Evolutionary conservation across 1,140 invertebrate genomes (phyloP), one percentile per base, ranked within the genome.

Genomic region (Galendromus occidentalis): DNA sequence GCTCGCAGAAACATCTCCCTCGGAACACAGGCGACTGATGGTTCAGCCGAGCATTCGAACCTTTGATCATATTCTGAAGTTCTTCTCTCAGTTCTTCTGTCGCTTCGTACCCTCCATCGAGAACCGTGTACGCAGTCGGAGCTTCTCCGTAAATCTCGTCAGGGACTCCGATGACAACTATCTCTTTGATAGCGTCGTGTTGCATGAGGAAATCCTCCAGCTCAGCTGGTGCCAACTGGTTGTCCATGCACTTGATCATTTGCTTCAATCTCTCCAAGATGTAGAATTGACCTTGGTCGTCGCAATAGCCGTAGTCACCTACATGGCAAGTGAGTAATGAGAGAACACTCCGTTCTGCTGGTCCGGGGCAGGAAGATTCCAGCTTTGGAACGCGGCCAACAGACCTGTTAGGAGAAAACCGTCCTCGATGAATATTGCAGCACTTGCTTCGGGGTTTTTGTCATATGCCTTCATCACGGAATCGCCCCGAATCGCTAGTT

Each of bases 191-290:
- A 5, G 51, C 51, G 1, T 17, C 17, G 22, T 59, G n/a, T 33
- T 59, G 22, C 22, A 59, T 1, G 14, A 59, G 14, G 20, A 59
- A 14, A 25, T 59, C 51, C 9, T 59, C 51, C 33, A 59, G 5
- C 20, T 59, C 51, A 1, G 51, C 51, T 17, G 51, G 51, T 1
- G 51, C 17, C 20, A 59, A 9, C 51, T 59, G 51, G 9, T 59
- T 59, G 51, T 59, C 51, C 14, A 59, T 25, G 22, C 51, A 59
- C 20, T 59, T 59, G 12, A 59, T 59, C 51, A 59, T 59, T 33
- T 59, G 51, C 25, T 59, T 59, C 33, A 59, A 25, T 17, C 51
- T 17, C 33, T 59, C 51, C 14, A 25, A 22, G 17, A 59, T 59
- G 22, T 59, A 59, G 33, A 59, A 59, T 59, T 59, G 14, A 5